Percentiles rank a stretch among this genome's conserved stretches.
Conservation (phyloP, 2,113 vertebrate genomes). For the Cranoglanis bouderius region DNA sequence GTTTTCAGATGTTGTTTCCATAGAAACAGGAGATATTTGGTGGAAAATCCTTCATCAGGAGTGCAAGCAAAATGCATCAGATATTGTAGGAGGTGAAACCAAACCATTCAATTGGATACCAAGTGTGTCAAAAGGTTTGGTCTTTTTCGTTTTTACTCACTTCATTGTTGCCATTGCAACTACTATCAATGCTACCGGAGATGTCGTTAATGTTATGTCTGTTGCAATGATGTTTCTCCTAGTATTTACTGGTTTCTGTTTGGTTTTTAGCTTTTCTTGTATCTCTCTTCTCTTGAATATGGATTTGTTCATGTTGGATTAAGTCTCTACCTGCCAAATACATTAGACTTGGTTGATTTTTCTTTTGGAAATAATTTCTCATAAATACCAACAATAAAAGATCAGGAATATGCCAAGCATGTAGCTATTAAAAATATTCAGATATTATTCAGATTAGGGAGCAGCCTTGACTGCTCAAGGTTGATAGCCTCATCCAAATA, state of each 20-base stretch:
- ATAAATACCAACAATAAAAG: background rate
- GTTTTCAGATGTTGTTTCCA: background rate
- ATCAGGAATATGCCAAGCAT: background rate
- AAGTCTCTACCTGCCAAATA: background rate
- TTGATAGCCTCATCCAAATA: background rate
- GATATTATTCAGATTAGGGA: background rate
- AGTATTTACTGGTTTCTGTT: background rate
- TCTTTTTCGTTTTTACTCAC: background rate
- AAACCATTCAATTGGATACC: background rate
- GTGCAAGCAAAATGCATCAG: background rate
- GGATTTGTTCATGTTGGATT: background rate
- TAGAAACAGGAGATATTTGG: background rate
- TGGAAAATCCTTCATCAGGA: background rate
- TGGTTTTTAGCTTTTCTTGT: background rate
- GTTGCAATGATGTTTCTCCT: background rate
- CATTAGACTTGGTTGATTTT: background rate
- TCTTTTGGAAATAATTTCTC: background rate
- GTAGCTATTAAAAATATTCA: background rate
- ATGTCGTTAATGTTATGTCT: no score
- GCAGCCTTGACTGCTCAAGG: conserved; percentile 12
- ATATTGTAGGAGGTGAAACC: background rate
- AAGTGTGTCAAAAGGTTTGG: background rate
- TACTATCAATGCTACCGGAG: background rate
- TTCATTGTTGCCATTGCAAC: background rate
- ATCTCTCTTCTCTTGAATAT: background rate